Conservation (phyloP, 2,888 invertebrate species). For the Sclerodermus sp. region DNA sequence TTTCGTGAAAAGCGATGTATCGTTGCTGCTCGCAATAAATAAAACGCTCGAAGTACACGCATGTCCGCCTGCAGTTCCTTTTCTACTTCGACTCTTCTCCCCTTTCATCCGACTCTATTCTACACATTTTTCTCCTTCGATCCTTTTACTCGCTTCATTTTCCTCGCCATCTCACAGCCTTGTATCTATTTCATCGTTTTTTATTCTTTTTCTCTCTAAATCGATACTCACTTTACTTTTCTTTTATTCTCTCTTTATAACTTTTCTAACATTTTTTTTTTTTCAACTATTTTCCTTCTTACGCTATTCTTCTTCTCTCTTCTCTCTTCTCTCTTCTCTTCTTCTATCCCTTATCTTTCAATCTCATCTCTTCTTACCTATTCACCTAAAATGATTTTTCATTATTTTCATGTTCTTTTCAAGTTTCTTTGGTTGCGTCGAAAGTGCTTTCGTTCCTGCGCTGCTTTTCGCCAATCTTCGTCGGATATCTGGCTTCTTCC, state of each 20-base stretch:
- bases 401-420: constrained; percentile 23
- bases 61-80: constrained; percentile 18
- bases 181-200: constrained; percentile 28
- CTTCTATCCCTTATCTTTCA: constrained; percentile 12
- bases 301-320: too few relatives aligned
- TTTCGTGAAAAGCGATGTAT: too few relatives aligned
- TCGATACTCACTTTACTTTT: constrained; percentile 5
- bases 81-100: constrained; percentile 12
- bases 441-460: constrained; percentile 56
- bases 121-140: not conserved
- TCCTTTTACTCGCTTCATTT: not conserved
- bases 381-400: constrained; percentile 20
- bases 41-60: constrained; percentile 30
- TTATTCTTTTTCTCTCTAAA: not conserved
- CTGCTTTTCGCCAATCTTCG: constrained; percentile 54
- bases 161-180: constrained; percentile 10
- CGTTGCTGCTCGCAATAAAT: too few relatives aligned
- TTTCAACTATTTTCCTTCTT: too few relatives aligned
- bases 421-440: constrained; percentile 52
- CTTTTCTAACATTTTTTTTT: constrained; percentile 14
- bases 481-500: constrained; percentile 38
- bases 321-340: constrained; percentile 10
- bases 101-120: constrained; percentile 7
- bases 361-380: constrained; percentile 24
- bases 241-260: constrained; percentile 30